phyloP scores from a whole-genome alignment of 1,140 invertebrate genomes.

The Ganaspis sp. region DNA sequence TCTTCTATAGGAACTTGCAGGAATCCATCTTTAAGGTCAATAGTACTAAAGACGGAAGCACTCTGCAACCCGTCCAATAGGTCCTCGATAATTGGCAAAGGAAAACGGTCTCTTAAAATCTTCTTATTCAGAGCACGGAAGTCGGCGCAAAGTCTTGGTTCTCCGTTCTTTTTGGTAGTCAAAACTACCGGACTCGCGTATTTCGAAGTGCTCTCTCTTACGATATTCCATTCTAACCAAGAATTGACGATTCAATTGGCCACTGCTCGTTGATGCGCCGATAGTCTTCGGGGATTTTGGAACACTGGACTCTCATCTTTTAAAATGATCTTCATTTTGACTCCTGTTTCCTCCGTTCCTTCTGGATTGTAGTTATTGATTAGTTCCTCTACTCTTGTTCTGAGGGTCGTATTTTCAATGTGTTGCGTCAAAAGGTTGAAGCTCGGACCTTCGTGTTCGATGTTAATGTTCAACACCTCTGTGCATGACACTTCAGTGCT shows the following conservation, averaged over 20 bases:
- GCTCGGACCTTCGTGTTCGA: constrained; percentile 30
- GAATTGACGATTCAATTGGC: constrained; percentile 31
- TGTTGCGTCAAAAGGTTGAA: constrained; percentile 28
- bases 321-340: constrained; percentile 41
- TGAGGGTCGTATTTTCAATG: not conserved
- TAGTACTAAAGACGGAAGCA: constrained; percentile 53
- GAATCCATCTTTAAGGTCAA: constrained; percentile 51
- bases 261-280: not conserved
- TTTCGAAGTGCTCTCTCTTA: constrained; percentile 65
- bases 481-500: constrained; percentile 11
- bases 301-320: constrained; percentile 39
- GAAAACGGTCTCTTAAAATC: constrained; percentile 53
- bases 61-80: constrained; percentile 39
- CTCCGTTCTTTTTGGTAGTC: constrained; percentile 72
- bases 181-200: constrained; percentile 73
- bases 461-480: constrained; percentile 33
- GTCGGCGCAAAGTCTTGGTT: constrained; percentile 64
- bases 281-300: constrained; percentile 34
- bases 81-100: constrained; percentile 53
- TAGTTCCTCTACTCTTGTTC: not conserved
- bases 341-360: constrained; percentile 32
- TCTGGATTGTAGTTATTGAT: constrained; percentile 42
- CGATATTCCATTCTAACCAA: constrained; percentile 39
- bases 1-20: constrained; percentile 38
- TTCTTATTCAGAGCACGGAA: constrained; percentile 54